Evolutionary conservation across 2,888 invertebrate species (phyloP), one percentile per base, ranked within the genome.

Genomic region (Lysandra bellargus): DNA sequence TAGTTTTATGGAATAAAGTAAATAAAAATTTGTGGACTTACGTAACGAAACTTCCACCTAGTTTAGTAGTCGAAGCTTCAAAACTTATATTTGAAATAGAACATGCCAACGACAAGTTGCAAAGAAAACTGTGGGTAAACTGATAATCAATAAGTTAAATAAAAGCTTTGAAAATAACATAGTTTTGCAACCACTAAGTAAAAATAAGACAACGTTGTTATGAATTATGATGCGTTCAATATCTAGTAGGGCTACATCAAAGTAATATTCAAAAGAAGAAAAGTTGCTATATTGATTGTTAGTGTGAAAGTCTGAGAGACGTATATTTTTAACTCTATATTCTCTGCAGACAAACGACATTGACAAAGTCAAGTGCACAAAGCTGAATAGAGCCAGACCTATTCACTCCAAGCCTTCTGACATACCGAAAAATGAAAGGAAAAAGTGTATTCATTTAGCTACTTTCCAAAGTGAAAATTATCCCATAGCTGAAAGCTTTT

Each of bases 371-470:
- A 69, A 69, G 69, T 69, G 33, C 33, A 69, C 69, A 37, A 69
- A 14, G 69, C 23, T 69, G 69, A 69, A 69, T 69, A 69, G 69
- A 33, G 69, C 69, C 69, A 69, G 69, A 69, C 69, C 33, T 69
- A 69, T 69, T 69, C 69, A 37, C 69, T 69, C 69, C 69, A 37
- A 33, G 37, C 69, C 33, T 69, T 69, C 69, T 33, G 69, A 69
- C 69, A 69, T 69, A 69, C 69, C 69, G 14, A 69, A 69, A 69
- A 69, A 37, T 69, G 69, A 69, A 69, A 69, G 69, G 69, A 69
- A 69, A 69, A 69, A 69, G 33, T 37, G 69, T 69, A 69, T 69
- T 37, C 17, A 17, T 69, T 37, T 33, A 69, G 69, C 17, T 69
- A 69, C 69, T 69, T 33, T 69, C 69, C 69, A 69, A 69, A 69